phyloP scores from a whole-genome alignment of 2,888 invertebrate species.

The Dicyrtomina minuta region DNA sequence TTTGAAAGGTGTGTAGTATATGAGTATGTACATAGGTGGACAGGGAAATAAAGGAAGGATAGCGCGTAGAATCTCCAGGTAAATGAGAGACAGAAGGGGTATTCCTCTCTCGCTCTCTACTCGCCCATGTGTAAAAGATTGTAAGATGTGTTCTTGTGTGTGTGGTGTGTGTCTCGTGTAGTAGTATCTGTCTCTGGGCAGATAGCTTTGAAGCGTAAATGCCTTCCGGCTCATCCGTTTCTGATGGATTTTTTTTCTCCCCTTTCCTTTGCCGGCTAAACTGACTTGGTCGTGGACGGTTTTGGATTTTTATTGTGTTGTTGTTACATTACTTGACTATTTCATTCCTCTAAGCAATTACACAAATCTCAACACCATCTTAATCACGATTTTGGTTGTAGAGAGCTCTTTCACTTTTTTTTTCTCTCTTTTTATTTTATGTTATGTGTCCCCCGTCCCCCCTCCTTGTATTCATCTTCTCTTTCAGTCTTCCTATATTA shows the following conservation, averaged over 20 bases:
- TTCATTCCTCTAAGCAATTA: conserved; percentile 36
- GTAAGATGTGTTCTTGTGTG: conserved; percentile 1
- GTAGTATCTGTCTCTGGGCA: too few species aligned
- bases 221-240: conserved; percentile 42
- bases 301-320: conserved; percentile 23
- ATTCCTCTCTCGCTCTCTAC: too few species aligned
- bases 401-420: conserved; percentile 35
- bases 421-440: conserved; percentile 6
- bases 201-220: conserved; percentile 1
- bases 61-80: not conserved
- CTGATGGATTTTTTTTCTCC: conserved; percentile 27
- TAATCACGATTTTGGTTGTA: conserved; percentile 38
- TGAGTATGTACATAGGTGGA: too few species aligned
- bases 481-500: too few species aligned
- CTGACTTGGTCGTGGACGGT: conserved; percentile 10
- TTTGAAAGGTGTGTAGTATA: too few species aligned
- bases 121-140: not conserved
- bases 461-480: conserved; percentile 9
- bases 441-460: conserved; percentile 31
- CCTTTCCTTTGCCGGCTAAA: conserved; percentile 7
- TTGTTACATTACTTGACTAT: conserved; percentile 25
- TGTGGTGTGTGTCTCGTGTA: too few species aligned
- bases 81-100: not conserved
- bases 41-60: too few species aligned
- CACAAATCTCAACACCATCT: conserved; percentile 40